Evolutionary conservation across 2,113 vertebrate species (phyloP).

Genomic region (Nycticorax nycticorax): DNA sequence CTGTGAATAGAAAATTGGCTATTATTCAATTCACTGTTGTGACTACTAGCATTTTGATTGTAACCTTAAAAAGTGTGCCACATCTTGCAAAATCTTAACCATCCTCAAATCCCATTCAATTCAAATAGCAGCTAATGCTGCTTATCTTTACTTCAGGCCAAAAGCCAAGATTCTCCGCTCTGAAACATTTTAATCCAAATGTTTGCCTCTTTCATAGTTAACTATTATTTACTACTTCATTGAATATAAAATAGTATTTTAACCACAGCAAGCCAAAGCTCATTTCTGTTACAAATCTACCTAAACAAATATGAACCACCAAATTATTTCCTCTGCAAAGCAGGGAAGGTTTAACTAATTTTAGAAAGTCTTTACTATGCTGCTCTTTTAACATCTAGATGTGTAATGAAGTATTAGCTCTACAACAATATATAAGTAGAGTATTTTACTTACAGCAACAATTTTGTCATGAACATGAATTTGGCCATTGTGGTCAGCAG

Average conservation of each 20-base stretch:
- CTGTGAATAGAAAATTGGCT: conserved; percentile 12
- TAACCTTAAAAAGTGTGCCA: neutral
- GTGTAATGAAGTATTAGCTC: neutral
- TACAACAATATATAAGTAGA: neutral
- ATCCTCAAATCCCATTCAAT: neutral
- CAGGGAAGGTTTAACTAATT: neutral
- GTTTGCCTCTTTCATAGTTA: conserved; percentile 20
- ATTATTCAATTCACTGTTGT: conserved; percentile 19
- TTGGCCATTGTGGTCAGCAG: conserved; percentile 83
- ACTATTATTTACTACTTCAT: conserved; percentile 33
- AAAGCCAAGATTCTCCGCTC: conserved; percentile 42
- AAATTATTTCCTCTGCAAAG: conserved; percentile 1
- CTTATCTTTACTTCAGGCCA: conserved; percentile 35
- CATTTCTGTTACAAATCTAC: neutral
- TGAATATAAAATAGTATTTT: conserved; percentile 38
- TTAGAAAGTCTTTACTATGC: neutral
- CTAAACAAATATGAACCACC: neutral
- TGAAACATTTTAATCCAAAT: conserved; percentile 28
- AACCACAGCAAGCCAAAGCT: conserved; percentile 18
- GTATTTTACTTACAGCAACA: conserved; percentile 79
- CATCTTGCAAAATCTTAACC: conserved; percentile 24
- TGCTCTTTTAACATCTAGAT: neutral
- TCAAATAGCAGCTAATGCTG: neutral
- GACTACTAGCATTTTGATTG: conserved; percentile 8
- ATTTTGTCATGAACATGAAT: conserved; percentile 86